Evolutionary conservation across 2,888 invertebrate genomes (phyloP), one percentile per base, ranked within the genome.

Genomic region (Scaptomyza tumidula): DNA sequence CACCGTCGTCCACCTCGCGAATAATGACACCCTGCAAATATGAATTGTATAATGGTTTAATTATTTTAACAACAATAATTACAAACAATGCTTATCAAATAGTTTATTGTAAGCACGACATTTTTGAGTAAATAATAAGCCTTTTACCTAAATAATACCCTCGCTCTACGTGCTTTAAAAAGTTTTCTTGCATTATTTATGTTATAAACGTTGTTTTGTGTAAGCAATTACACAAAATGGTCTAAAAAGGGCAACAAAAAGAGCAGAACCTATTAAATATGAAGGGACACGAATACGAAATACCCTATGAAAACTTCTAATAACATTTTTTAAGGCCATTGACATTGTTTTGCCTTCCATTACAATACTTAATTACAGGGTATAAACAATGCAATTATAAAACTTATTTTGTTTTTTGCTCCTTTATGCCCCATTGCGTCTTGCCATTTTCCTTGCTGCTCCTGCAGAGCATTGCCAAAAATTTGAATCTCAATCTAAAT

Each of bases 1-100:
- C 96, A 27, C 97, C 97, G 31, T 91, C 90, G 80, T 96, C 96
- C 71, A 97, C 97, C 93, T 98, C 98, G 89, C 96, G 95, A 90
- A 97, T 96, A 88, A 96, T 94, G 70, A 96, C 96, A 77, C 96
- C 97, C 97, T 98, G 94, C 3, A 94, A 94, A 60, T 33, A 58
- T 46, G 49, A 71, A 54, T 46, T 67, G 5, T n/a, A 39, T 50
- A 64, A 61, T 49, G 64, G 24, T 11, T 31, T 35, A 52, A 61
- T 48, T 60, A 58, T n/a, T n/a, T n/a, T n/a, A n/a, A n/a, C n/a
- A 61, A 9, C 31, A 14, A 35, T 16, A 41, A 6, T 33, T 27
- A 43, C 19, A 24, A 9, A 46, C 2, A 50, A 31, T 33, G 48
- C 19, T 37, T 29, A 39, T 41, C 46, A 33, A 14, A 48, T 67